phyloP scores from a whole-genome alignment of 2,113 vertebrate species.

The Sceloporus tristichus region DNA sequence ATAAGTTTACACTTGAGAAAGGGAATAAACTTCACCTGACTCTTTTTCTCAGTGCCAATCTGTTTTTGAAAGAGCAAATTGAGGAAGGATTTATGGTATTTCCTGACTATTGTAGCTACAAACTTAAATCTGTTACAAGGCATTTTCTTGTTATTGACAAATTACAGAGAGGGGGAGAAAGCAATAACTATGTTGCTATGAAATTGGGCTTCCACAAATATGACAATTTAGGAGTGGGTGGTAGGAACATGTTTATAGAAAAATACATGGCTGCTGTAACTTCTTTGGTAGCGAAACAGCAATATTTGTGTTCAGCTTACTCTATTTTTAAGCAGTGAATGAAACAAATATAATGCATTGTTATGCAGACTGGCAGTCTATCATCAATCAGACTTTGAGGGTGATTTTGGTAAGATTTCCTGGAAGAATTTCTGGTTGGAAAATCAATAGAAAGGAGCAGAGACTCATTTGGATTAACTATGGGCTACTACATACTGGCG shows the following conservation, averaged over 20 bases:
- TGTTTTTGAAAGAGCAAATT: constrained; percentile 51
- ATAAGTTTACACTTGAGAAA: constrained; percentile 58
- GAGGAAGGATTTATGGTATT: constrained; percentile 55
- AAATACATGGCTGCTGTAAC: constrained; percentile 39
- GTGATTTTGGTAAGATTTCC: not conserved
- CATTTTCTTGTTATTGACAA: constrained; percentile 56
- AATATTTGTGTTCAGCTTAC: constrained; percentile 45
- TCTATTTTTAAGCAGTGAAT: constrained; percentile 22
- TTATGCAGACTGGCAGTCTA: not conserved
- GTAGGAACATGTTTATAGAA: constrained; percentile 53
- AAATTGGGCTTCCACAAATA: constrained; percentile 27
- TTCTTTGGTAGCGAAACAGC: constrained; percentile 41
- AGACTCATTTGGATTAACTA: not conserved
- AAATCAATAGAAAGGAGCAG: not conserved
- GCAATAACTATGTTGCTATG: constrained; percentile 29
- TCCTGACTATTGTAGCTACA: constrained; percentile 45
- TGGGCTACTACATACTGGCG: too few relatives aligned
- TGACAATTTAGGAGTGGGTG: constrained; percentile 35
- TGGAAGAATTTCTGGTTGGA: not conserved
- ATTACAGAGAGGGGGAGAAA: constrained; percentile 36
- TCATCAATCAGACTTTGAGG: not conserved
- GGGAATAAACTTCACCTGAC: constrained; percentile 70
- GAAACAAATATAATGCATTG: too few relatives aligned
- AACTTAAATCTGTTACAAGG: constrained; percentile 50
- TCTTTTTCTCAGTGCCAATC: constrained; percentile 49